Evolutionary conservation across 2,888 invertebrate genomes (phyloP), one percentile per base, ranked within the genome.

Genomic region (Drosophila koepferae): DNA sequence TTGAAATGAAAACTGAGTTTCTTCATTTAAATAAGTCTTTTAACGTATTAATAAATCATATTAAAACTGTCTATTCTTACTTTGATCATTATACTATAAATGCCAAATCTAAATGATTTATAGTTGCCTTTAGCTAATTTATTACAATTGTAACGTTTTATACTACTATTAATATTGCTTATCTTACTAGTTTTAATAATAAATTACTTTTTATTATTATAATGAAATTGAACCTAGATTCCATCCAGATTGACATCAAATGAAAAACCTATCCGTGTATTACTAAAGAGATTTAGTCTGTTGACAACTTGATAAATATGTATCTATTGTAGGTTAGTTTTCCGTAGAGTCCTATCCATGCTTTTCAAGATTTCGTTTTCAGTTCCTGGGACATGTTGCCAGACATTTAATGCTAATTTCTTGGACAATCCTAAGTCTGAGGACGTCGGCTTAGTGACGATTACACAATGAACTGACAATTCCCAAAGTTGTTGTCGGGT

Each of bases 391-490:
- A 65, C 85, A 77, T 81, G 79, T 61, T 46, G 58, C 20, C 48
- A 48, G 28, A 46, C 10, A 46, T 41, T 72, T 43, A 64, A 73
- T 86, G 87, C 79, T 87, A 85, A 86, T 86, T 87, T 87, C 67
- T 83, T 85, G 78, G 53, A 80, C 86, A 87, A 83, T 76, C 83
- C 75, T 87, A 78, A 82, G 82, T 64, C 85, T 40, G 40, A 63
- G 63, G 63, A 67, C 67, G 74, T 74, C 70, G 81, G 78, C 85
- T 86, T 86, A 86, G 74, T 76, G 81, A 58, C 60, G 76, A 83
- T 82, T 81, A 72, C 73, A 85, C 74, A 83, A 83, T 76, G 72
- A 71, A 58, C 66, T 68, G 63, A 64, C 68, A 68, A 73, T 64
- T 59, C 49, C 55, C 46, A 10, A 20, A n/a, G 40, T 31, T 23